These are phyloP conservation scores for Mastomys natalensis DNA, from an alignment of 2,113 vertebrate species.

Conservation along the genomic window DNA sequence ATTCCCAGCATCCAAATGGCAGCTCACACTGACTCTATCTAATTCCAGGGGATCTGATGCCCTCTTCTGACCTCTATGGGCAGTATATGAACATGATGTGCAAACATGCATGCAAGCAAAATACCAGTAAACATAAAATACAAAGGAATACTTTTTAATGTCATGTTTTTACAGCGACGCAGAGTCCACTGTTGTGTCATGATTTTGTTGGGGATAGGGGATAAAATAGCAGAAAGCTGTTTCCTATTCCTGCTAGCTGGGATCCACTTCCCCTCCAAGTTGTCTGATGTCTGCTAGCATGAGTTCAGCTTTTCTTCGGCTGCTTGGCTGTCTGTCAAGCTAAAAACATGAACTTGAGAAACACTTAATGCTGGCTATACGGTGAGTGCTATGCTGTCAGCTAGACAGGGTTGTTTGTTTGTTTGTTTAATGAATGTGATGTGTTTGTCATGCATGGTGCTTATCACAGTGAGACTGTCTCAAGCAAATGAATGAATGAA, in stretches of 20 bases:
- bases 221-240: not conserved
- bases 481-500: not conserved
- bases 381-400: not conserved
- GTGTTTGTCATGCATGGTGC: not conserved
- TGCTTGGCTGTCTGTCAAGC: not conserved
- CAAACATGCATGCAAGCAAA: not conserved
- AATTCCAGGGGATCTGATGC: not conserved
- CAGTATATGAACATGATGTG: not conserved
- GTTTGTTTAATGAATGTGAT: not conserved
- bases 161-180: slow-evolving; percentile 47
- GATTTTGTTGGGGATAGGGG: slow-evolving; percentile 3
- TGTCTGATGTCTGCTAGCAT: not conserved
- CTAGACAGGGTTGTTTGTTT: too few relatives aligned
- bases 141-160: not conserved
- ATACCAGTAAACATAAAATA: not conserved
- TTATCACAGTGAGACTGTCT: not conserved
- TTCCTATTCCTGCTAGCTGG: not conserved
- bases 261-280: not conserved
- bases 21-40: not conserved
- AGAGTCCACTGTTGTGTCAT: not conserved
- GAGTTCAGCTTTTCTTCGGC: not conserved
- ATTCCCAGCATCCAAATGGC: not conserved
- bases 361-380: not conserved
- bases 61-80: not conserved
- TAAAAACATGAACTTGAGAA: not conserved